Evolutionary conservation across 1,140 invertebrate genomes (phyloP), one percentile per base, ranked within the genome.

Genomic region (Drosophila watanabei): DNA sequence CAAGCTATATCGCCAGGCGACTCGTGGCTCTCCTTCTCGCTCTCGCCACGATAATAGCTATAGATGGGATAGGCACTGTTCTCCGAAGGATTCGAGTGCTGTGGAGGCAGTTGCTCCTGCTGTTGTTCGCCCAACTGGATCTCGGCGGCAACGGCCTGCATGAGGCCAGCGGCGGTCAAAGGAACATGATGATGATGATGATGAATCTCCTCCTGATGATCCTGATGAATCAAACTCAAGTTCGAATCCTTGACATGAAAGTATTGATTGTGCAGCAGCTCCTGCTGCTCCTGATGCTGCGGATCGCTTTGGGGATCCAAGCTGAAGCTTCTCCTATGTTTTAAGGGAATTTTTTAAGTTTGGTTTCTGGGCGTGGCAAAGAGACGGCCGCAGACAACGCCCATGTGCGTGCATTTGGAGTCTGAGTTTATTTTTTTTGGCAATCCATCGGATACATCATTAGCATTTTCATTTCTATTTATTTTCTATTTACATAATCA

Each of bases 401-500:
- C 79, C 84, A 81, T 57, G 75, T 84, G 82, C 73, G 78, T 85
- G 82, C 82, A 85, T 73, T 85, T 85, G 49, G 16, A 37, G 33
- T 56, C 37, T 35, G 5, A 0, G 46, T 33, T 35, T 28, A n/a
- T 61, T 49, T 60, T 20, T 66, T 68, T 68, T 75, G 71, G 71
- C 71, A 75, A 73, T 73, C 70, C 41, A 61, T 61, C 57, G 64
- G 9, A 61, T 20, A 35, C 68, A 52, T 80, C 85, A 89, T 89
- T 89, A 89, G 70, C 79, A 82, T 89, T 87, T 88, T 37, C 75
- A 79, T 77, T 78, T 69, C 48, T 78, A 77, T 78, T 78, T 79
- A 78, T 70, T 57, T 78, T 61, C 32, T 73, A 79, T 87, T 86
- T 86, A 82, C 86, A 89, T 85, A 89, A 89, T 69, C 54, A 79